Base-by-base conservation (phyloP, 2,797 vertebrate species). In the Neosalanx taihuensis region DNA sequence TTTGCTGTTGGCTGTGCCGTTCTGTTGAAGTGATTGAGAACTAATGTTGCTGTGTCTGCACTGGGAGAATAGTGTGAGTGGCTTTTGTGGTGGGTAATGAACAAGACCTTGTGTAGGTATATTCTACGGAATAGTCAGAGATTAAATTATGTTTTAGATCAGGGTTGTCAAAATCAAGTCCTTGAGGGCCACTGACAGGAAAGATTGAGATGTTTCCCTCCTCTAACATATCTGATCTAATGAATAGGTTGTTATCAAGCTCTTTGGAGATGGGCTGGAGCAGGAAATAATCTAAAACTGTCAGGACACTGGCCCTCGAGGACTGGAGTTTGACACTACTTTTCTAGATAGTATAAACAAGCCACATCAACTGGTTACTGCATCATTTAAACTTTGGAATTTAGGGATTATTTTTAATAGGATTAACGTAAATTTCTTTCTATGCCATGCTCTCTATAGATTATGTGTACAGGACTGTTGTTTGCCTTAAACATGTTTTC, bases 371-470 rank as follows among this genome's bases (percentile, higher is more conserved):
- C 30, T 17, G 13, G 37, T 41, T 6, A 9, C 63, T 41, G 18
- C 51, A 73, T 26, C 17, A 66, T 37, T 67, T 70, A 37, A 76
- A 31, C 53, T 31, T 31, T 75, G 79, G 83, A 89, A 87, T 89
- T 83, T 61, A 59, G 61, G 80, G 84, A 89, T 92, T 89, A 88
- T 79, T 18, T 41, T 72, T 89, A 89, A 91, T 87, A 84, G 81
- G 88, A 92, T 91, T 89, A 89, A 79, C 60, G 6, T 81, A 79
- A 80, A 77, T 88, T 71, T 63, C 59, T 72, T 57, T 71, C 80
- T n/a, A 29, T 62, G 66, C 72, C 76, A 80, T 74, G 76, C 76
- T 71, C 76, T 71, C 65, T 72, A 59, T 73, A 80, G 72, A 51
- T 41, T 75, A 41, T 70, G 20, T 35, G 70, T 67, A 3, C n/a